These are phyloP conservation scores for Danio albolineatus DNA, from an alignment of 2,797 vertebrate genomes.

Conservation along the genomic window DNA sequence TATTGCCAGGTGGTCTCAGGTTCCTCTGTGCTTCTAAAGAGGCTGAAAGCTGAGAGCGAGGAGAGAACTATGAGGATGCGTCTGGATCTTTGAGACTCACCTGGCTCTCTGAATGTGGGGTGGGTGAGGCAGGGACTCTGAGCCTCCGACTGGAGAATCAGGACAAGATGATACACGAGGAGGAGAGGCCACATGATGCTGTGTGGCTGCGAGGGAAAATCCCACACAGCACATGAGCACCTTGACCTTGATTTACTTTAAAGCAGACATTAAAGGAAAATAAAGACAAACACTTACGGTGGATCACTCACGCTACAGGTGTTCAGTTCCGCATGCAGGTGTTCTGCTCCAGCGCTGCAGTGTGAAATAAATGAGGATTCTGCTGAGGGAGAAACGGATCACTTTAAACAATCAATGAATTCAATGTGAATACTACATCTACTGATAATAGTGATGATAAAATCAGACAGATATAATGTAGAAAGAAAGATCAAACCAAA, in stretches of 20 bases:
- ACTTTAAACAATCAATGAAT: neutral
- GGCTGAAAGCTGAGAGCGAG: constrained; percentile 49
- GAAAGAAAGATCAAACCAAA: too few species aligned
- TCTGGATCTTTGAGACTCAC: constrained; percentile 63
- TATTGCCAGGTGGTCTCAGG: constrained; percentile 42
- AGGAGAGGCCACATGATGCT: constrained; percentile 70
- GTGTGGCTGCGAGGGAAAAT: constrained; percentile 52
- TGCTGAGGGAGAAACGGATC: neutral
- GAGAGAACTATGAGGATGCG: constrained; percentile 20
- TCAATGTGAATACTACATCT: neutral
- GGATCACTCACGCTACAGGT: neutral
- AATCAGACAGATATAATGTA: too few species aligned
- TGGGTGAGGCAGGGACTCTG: constrained; percentile 63
- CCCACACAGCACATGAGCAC: constrained; percentile 38
- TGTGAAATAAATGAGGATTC: neutral
- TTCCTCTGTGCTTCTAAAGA: constrained; percentile 32
- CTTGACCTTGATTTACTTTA: constrained; percentile 39
- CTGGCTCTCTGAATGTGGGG: constrained; percentile 71
- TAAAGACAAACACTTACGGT: neutral
- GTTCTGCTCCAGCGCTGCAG: too few species aligned
- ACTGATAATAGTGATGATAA: neutral
- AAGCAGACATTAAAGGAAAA: neutral
- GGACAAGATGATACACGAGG: constrained; percentile 67
- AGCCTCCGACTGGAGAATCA: constrained; percentile 55
- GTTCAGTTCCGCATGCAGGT: neutral